Evolutionary conservation across 2,113 vertebrate species (phyloP).

Genomic region (Mustela lutreola): DNA sequence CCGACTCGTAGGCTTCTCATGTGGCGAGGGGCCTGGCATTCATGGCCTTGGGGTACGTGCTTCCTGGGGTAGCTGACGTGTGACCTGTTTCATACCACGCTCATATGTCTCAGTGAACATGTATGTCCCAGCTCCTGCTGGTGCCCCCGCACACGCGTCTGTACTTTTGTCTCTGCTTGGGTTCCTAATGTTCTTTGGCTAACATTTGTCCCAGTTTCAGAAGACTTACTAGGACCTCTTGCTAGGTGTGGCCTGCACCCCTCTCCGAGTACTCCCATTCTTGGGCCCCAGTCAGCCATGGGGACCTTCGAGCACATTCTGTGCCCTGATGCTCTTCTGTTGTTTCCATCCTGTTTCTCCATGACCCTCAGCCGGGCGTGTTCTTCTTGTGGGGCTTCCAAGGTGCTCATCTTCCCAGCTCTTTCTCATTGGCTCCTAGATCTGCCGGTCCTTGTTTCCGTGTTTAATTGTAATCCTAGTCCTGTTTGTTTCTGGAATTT

Average conservation of each 20-base stretch:
- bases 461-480: not conserved
- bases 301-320: not conserved
- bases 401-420: too few relatives aligned
- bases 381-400: not conserved
- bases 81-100: accelerated
- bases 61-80: accelerated
- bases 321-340: accelerated
- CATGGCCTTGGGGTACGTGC: accelerated
- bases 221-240: not conserved
- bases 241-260: not conserved
- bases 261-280: not conserved
- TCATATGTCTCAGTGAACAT: not conserved
- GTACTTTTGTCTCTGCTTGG: too few relatives aligned
- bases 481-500: not conserved
- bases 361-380: accelerated
- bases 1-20: accelerated
- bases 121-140: not conserved
- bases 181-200: accelerated
- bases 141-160: accelerated
- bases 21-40: accelerated
- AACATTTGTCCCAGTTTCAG: accelerated
- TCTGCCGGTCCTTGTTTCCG: not conserved
- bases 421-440: not conserved
- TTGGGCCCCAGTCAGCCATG: accelerated
- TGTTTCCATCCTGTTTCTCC: not conserved